phyloP scores from a whole-genome alignment of 2,888 invertebrate genomes.

The Caenorhabditis zanzibari region DNA sequence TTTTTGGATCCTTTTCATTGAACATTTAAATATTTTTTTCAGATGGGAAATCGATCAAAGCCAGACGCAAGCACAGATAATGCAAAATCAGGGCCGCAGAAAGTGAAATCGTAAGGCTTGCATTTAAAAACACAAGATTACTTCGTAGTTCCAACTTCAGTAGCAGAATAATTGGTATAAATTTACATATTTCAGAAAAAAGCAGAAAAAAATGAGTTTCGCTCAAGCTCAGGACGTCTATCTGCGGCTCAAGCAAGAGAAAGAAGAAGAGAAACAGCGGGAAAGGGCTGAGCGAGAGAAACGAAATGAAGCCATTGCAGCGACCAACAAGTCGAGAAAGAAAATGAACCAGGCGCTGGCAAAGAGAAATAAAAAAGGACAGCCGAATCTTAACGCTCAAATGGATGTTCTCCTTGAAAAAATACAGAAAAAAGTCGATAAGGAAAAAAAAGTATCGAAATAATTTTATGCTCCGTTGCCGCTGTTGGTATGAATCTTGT shows the following conservation, averaged over 20 bases:
- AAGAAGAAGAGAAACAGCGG: slow-evolving; percentile 55
- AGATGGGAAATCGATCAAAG: slow-evolving; percentile 47
- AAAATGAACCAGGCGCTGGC: slow-evolving; percentile 78
- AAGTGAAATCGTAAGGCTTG: slow-evolving; percentile 46
- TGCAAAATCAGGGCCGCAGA: neutral
- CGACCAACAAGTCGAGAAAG: slow-evolving; percentile 68
- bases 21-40: neutral
- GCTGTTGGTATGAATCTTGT: neutral
- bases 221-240: slow-evolving; percentile 57
- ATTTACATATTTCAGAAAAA: slow-evolving; percentile 25
- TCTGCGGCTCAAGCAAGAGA: slow-evolving; percentile 55
- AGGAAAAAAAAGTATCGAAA: slow-evolving; percentile 34
- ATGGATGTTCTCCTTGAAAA: slow-evolving; percentile 77
- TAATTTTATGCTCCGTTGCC: slow-evolving; percentile 1
- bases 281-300: slow-evolving; percentile 60
- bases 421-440: slow-evolving; percentile 70
- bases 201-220: slow-evolving; percentile 49
- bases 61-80: neutral
- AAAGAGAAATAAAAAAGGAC: slow-evolving; percentile 77
- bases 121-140: neutral
- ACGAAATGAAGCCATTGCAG: slow-evolving; percentile 67
- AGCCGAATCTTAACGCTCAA: slow-evolving; percentile 79
- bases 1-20: neutral
- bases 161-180: neutral
- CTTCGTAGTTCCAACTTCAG: neutral